Base-by-base conservation (phyloP, 2,888 invertebrate genomes). In the Sphinx pinastri region DNA sequence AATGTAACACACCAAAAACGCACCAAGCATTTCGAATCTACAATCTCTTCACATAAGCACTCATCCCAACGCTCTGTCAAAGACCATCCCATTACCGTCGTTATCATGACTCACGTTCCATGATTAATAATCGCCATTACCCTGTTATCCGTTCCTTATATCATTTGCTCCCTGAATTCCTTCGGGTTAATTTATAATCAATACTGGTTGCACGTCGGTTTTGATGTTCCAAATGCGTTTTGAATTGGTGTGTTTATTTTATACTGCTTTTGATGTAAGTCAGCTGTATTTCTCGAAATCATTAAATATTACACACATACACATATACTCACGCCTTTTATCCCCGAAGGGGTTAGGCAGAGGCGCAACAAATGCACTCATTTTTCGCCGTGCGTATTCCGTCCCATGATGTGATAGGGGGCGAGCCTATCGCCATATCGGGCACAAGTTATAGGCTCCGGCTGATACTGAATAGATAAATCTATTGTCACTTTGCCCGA, bases 91-190 rank as follows among this genome's bases (percentile, higher is more conserved):
- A 38, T 38, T 25, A 13, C 8, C n/a, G 16, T 6, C 13, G 47
- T 63, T 63, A 63, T 63, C 63, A 49, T 49, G 63, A 63, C 47
- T 63, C 63, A 63, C 7, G 13, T 2, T 12, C 12, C 16, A 63
- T 63, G 49, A 49, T 63, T 63, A 63, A 63, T 63, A 63, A 63
- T 49, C 63, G 12, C 63, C 19, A 63, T 63, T 63, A 63, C 7
- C 7, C 47, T 49, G 63, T 63, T 63, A 63, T 63, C 60, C 47
- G 49, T 63, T 49, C 63, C 63, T 63, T 63, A 19, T 47, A 63
- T 12, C 63, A 25, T 63, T 47, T 31, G 49, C 47, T 63, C 63
- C 63, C 47, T 49, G 63, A 63, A 63, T 63, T 63, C 63, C 63
- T 47, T 63, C 49, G 63, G 63, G 63, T 63, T 63, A 49, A 63